Base-by-base conservation (phyloP, 1,140 invertebrate genomes). In the Hormaphis cornu region DNA sequence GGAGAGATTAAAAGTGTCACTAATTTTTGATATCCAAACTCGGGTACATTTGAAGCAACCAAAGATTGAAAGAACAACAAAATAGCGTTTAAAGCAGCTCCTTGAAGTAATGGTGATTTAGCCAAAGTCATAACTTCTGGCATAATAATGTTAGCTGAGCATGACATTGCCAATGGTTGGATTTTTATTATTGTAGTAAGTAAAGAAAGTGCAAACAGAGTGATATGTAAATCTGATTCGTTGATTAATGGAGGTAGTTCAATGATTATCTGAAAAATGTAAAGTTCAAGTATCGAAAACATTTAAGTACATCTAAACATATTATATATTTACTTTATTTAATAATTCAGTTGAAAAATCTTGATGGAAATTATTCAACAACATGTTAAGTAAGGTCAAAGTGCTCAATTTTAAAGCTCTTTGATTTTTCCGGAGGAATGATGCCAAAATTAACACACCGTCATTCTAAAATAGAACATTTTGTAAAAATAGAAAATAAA, bases 391-490 rank as follows among this genome's bases (percentile, higher is more conserved):
- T 58, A 98, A 83, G 42, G 89, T 87, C 7, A 99, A 79, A 0
- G 96, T 97, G 56, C 88, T 88, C 6, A 99, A 79, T 80, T 98
- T 97, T 20, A 99, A 79, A 24, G 94, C 91, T 72, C 97, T 83
- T 77, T 98, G 95, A 81, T 99, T 99, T 80, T 99, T 98, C 42
- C 96, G 83, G 53, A 98, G 79, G 76, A 99, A 98, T 7, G 93
- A 90, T 9, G 94, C 92, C 28, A 98, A 81, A 71, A 97, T 89
- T 22, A 93, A 91, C 73, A 98, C 84, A 14, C 90, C 90, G 75
- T 98, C 92, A 72, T 84, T 83, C 85, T 89, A 76, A 33, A 80
- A 76, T 73, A 77, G 14, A 16, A 46, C 7, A 24, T 40, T 35
- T 14, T 22, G 26, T 12, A 52, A 5, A 26, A 52, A 26, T 37